phyloP scores from a whole-genome alignment of 2,113 vertebrate genomes.

The Pontoporia blainvillei region DNA sequence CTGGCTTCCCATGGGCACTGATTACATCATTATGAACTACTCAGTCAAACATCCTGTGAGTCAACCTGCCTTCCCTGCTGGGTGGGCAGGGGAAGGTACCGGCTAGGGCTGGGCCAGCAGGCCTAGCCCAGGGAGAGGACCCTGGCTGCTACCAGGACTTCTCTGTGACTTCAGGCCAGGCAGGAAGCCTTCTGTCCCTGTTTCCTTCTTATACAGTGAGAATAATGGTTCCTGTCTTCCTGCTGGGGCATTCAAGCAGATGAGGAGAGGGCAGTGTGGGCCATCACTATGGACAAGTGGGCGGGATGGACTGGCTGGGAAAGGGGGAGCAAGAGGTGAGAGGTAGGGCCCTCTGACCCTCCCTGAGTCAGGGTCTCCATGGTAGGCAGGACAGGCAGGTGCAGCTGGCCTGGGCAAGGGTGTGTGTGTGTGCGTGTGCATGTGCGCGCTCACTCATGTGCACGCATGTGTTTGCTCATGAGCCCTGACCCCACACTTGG shows the following conservation, averaged over 20 bases:
- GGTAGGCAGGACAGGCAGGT: background rate
- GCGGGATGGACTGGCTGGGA: background rate
- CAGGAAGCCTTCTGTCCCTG: background rate
- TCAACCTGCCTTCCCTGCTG: slow-evolving; percentile 34
- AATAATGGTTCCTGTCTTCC: background rate
- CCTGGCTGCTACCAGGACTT: background rate
- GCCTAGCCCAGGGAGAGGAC: background rate
- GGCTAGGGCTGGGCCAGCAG: background rate
- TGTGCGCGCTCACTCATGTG: background rate
- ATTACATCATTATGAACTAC: slow-evolving; percentile 99
- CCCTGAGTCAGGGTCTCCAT: background rate
- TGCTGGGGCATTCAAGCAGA: background rate
- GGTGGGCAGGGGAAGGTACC: background rate
- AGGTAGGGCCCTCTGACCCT: background rate
- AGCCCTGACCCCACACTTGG: background rate
- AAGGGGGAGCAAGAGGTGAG: background rate
- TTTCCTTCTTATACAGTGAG: background rate
- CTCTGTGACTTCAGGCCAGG: background rate
- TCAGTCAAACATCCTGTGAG: slow-evolving; percentile 94
- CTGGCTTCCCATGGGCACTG: slow-evolving; percentile 92
- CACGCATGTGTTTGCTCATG: background rate
- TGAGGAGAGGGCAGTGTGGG: background rate
- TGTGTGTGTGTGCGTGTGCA: background rate
- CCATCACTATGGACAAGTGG: background rate
- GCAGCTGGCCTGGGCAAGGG: background rate